Conservation (phyloP, 2,888 invertebrate genomes). For the Drosophila leonis region DNA sequence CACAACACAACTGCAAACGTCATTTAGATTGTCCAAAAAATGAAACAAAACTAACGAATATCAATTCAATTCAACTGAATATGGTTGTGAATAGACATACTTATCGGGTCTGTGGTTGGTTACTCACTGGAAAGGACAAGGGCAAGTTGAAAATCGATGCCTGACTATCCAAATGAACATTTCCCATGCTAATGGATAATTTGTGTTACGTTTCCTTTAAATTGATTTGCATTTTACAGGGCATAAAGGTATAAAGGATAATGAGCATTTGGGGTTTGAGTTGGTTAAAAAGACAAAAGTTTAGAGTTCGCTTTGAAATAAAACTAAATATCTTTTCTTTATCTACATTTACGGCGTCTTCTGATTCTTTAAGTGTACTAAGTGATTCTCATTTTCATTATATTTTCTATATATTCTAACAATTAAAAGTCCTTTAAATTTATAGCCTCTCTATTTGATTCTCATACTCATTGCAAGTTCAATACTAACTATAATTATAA, state of each 20-base stretch:
- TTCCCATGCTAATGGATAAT: constrained; percentile 44
- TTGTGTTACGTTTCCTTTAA: constrained; percentile 25
- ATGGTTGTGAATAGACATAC: background rate
- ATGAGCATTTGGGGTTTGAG: background rate
- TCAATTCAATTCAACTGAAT: constrained; percentile 13
- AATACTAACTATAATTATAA: too few relatives aligned
- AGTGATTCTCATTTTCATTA: background rate
- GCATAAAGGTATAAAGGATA: constrained; percentile 3
- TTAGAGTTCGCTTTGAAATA: background rate
- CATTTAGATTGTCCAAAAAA: constrained; percentile 10
- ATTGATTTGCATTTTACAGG: background rate
- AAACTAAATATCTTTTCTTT: background rate
- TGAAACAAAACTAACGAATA: background rate
- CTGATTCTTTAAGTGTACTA: background rate
- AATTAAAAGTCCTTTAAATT: too few relatives aligned
- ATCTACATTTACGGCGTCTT: background rate
- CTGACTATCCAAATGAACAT: constrained; percentile 32
- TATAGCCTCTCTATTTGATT: background rate
- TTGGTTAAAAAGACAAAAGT: background rate
- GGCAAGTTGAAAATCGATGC: constrained; percentile 39
- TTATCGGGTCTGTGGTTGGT: background rate
- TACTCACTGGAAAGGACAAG: constrained; percentile 16
- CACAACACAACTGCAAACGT: constrained; percentile 19
- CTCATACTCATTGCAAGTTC: background rate
- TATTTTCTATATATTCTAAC: background rate